These are phyloP conservation scores for Autographa pulchrina DNA, from an alignment of 2,888 invertebrate species.

Conservation along the genomic window DNA sequence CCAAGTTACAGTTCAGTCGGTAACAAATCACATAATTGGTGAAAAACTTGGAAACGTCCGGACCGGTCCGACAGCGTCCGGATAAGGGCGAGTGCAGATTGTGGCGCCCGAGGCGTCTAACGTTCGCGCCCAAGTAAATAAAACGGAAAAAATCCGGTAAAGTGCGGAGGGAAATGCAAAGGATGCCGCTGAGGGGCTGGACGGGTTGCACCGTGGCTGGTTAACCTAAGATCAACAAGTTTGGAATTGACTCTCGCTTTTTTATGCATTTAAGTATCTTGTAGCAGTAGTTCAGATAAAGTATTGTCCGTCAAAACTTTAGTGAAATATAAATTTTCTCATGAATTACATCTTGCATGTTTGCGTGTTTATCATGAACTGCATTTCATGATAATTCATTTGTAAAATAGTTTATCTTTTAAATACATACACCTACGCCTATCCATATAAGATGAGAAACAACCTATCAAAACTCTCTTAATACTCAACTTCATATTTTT, in stretches of 20 bases:
- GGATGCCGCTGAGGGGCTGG: constrained; percentile 71
- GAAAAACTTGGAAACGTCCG: constrained; percentile 55
- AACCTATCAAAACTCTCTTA: not conserved
- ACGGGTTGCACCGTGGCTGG: constrained; percentile 42
- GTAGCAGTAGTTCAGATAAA: too few species aligned
- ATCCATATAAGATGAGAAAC: not conserved
- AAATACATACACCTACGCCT: not conserved
- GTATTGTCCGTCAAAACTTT: too few species aligned
- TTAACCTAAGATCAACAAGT: constrained; percentile 13
- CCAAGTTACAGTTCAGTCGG: constrained; percentile 32
- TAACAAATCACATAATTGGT: constrained; percentile 58
- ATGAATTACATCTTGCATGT: too few species aligned
- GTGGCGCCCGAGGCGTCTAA: constrained; percentile 79
- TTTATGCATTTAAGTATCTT: too few species aligned
- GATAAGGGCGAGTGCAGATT: constrained; percentile 73
- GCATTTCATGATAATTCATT: too few species aligned
- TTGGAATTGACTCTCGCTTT: not conserved
- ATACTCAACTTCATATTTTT: not conserved
- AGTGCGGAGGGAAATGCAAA: constrained; percentile 77
- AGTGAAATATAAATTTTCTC: too few species aligned
- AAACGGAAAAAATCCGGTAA: constrained; percentile 70
- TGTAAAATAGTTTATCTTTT: too few species aligned
- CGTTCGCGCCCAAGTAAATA: constrained; percentile 73
- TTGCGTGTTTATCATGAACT: too few species aligned
- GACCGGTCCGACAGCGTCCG: constrained; percentile 65